Evolutionary conservation across 2,797 vertebrate species (phyloP), one percentile per base, ranked within the genome.

Genomic region (Enteromius trimaculatus): DNA sequence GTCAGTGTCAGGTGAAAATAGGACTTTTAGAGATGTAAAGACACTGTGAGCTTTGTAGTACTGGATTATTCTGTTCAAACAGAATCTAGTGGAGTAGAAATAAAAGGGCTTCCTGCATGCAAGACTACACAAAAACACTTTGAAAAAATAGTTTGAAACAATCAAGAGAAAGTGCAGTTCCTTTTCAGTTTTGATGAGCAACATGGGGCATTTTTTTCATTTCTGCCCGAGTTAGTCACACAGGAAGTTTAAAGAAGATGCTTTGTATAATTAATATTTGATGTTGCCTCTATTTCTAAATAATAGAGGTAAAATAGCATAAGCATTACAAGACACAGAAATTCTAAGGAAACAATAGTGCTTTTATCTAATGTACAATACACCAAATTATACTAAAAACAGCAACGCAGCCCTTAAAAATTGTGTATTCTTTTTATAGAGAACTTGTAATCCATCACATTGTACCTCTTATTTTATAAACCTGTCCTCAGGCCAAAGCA

Each of bases 191-290:
- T 53, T 64, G 69, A 62, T 55, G 62, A 55, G 9, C 49, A 74
- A 74, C 70, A 34, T 21, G 51, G 23, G 26, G 26, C 58, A 62
- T 37, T 29, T 47, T 47, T 72, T 74, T 14, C 21, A 31, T 62
- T 72, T 49, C 42, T 26, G 70, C 29, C 13, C 26, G 55, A 37
- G 68, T 64, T 31, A 49, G 79, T 64, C 44, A 81, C 14, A 81
- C 58, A 75, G 70, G 70, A 74, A 74, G 44, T 60, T 39, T 51
- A 34, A 53, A 62, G 26, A 34, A 49, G 19, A 64, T 23, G 29
- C 68, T 13, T 72, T 81, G 42, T 81, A 64, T 81, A 29, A 29
- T 62, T 72, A 81, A 49, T 49, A 49, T 72, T n/a, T 62, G 47
- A 62, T 3, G 19, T 21, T 47, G 39, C 39, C 34, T 31, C 1